These are phyloP conservation scores for Xiphophorus hellerii DNA, from an alignment of 2,113 vertebrate species.

Conservation along the genomic window DNA sequence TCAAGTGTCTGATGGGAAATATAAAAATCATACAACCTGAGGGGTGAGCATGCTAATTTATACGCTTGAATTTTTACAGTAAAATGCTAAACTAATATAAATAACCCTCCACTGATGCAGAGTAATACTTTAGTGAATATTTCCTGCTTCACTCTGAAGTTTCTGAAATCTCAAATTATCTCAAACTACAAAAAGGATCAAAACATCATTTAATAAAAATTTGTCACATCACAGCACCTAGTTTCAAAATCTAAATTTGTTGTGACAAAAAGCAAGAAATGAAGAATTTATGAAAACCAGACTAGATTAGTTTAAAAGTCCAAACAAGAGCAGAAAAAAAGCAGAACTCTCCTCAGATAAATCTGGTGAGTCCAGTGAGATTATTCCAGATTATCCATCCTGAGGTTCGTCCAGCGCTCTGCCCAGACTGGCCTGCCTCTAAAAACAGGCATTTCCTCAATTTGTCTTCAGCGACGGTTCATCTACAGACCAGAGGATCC, in stretches of 20 bases:
- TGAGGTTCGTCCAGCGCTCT: slow-evolving; percentile 29
- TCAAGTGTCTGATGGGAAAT: too few relatives aligned
- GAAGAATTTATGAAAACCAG: neutral
- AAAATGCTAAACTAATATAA: too few relatives aligned
- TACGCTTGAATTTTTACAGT: too few relatives aligned
- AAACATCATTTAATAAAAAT: slow-evolving; percentile 21
- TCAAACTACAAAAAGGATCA: slow-evolving; percentile 3
- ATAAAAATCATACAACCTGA: too few relatives aligned
- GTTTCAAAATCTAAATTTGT: slow-evolving; percentile 18
- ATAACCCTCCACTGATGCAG: too few relatives aligned
- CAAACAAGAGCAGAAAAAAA: too few relatives aligned
- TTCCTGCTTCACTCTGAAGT: too few relatives aligned
- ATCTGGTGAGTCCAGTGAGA: slow-evolving; percentile 4
- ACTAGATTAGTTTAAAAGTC: too few relatives aligned
- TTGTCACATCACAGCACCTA: slow-evolving; percentile 18
- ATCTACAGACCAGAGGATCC: slow-evolving; percentile 26
- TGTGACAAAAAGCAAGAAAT: slow-evolving; percentile 13
- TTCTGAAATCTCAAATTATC: too few relatives aligned
- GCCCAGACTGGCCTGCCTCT: slow-evolving; percentile 13
- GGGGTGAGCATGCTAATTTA: too few relatives aligned
- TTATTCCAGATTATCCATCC: slow-evolving; percentile 9
- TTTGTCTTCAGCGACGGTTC: slow-evolving; percentile 30
- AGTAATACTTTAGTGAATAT: too few relatives aligned
- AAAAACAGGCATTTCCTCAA: slow-evolving; percentile 35
- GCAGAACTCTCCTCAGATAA: neutral